These are phyloP conservation scores for Phoenicopterus ruber DNA, from an alignment of 2,113 vertebrate species.

Conservation along the genomic window DNA sequence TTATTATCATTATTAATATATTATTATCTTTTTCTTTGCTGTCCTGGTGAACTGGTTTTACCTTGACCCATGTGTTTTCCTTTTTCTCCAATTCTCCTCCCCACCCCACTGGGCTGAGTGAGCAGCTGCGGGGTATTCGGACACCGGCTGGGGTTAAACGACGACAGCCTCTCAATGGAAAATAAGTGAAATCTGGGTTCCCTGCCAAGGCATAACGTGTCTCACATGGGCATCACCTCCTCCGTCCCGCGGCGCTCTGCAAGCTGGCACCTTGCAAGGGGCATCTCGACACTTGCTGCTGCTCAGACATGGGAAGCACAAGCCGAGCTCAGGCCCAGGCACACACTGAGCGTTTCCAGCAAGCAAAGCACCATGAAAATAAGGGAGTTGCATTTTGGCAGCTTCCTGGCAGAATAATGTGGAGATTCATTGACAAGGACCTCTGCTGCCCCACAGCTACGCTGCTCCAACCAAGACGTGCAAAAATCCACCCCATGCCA, in stretches of 20 bases:
- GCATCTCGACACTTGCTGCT: fast-evolving
- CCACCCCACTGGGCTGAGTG: too few species aligned
- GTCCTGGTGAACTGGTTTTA: too few species aligned
- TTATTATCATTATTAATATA: too few species aligned
- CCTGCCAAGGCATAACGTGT: not conserved
- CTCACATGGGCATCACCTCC: not conserved
- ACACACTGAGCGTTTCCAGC: not conserved
- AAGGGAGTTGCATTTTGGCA: not conserved
- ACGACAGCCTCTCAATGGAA: not conserved
- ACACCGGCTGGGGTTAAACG: too few species aligned
- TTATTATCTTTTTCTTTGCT: too few species aligned
- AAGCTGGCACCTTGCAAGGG: not conserved
- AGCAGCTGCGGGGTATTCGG: too few species aligned
- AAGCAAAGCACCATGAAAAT: not conserved
- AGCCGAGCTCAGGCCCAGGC: not conserved
- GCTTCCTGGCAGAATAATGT: fast-evolving
- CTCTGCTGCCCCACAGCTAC: not conserved
- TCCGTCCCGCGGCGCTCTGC: fast-evolving
- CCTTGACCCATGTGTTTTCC: too few species aligned
- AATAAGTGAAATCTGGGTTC: not conserved
- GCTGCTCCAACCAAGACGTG: fast-evolving
- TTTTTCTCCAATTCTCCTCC: too few species aligned
- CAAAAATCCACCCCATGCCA: not conserved
- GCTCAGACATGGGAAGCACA: not conserved
- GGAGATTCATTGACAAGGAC: not conserved